Evolutionary conservation across 2,888 invertebrate genomes (phyloP).

Genomic region (Pollenia griseotomentosa): DNA sequence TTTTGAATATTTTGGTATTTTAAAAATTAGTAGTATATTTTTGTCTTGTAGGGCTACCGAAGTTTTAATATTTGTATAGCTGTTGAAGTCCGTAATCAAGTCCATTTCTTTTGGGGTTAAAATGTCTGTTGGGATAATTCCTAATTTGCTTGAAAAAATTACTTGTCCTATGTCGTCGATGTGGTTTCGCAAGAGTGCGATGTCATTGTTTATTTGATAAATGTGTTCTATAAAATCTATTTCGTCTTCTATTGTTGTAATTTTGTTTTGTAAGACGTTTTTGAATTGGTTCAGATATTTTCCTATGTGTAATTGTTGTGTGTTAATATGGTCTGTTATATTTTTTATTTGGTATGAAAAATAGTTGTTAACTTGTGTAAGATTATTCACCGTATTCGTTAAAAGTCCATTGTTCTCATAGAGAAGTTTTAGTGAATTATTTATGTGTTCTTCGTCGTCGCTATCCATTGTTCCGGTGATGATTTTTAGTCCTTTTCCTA

Average conservation of each 20-base stretch:
- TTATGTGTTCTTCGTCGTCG: neutral
- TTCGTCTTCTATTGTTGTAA: conserved; percentile 10
- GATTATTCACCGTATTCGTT: neutral
- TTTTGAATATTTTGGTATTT: conserved; percentile 48
- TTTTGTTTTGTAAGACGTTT: conserved; percentile 1
- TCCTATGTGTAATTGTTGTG: neutral
- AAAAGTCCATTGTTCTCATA: neutral
- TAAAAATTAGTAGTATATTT: conserved; percentile 52
- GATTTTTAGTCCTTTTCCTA: conserved; percentile 20
- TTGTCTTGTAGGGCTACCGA: conserved; percentile 51
- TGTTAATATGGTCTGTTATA: too few relatives aligned
- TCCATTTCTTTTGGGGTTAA: conserved; percentile 61
- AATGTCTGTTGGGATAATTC: conserved; percentile 69
- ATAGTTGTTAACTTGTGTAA: too few relatives aligned
- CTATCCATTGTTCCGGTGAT: conserved; percentile 6
- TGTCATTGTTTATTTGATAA: conserved; percentile 13
- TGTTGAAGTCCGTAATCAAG: conserved; percentile 69
- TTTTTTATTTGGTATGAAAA: too few relatives aligned
- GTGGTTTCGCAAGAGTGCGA: neutral
- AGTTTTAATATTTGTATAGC: conserved; percentile 58
- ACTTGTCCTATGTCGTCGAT: conserved; percentile 67
- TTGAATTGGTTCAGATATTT: neutral
- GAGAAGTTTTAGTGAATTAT: neutral
- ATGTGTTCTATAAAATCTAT: neutral
- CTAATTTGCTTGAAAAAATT: conserved; percentile 70